These are phyloP conservation scores for Orthonyx spaldingii DNA, from an alignment of 2,113 vertebrate species.

Conservation along the genomic window DNA sequence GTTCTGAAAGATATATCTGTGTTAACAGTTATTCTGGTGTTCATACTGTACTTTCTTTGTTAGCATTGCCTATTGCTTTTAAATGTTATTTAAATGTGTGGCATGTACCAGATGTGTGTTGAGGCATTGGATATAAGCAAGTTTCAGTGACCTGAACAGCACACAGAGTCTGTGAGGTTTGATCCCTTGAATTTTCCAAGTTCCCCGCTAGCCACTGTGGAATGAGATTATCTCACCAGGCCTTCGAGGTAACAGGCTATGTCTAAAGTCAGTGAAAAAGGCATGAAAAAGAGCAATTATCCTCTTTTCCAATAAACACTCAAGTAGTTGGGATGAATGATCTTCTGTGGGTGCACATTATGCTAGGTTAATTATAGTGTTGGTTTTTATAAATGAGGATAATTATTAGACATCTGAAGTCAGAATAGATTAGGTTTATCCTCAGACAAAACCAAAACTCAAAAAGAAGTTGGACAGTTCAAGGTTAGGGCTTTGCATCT, in stretches of 20 bases:
- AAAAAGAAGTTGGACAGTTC: not conserved
- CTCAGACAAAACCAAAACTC: not conserved
- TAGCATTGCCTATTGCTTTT: not conserved
- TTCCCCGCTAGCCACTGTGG: not conserved
- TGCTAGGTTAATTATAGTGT: not conserved
- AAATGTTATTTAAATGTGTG: not conserved
- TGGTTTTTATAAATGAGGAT: not conserved
- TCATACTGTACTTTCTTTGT: not conserved
- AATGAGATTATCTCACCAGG: not conserved
- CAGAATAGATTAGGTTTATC: not conserved
- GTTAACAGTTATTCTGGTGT: not conserved
- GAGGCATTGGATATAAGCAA: not conserved
- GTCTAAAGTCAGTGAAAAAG: not conserved
- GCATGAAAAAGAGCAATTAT: not conserved
- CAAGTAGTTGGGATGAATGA: not conserved
- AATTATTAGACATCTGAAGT: not conserved
- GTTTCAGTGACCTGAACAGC: not conserved
- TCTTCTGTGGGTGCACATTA: not conserved
- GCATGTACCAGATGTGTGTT: not conserved
- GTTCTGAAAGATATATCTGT: not conserved
- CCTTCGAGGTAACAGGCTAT: not conserved
- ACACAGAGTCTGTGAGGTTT: not conserved
- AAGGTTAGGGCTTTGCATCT: constrained; percentile 5
- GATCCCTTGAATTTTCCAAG: not conserved
- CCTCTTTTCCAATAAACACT: not conserved